These are phyloP conservation scores for Jordanella pulchra DNA, from an alignment of 2,797 vertebrate genomes.

Conservation along the genomic window DNA sequence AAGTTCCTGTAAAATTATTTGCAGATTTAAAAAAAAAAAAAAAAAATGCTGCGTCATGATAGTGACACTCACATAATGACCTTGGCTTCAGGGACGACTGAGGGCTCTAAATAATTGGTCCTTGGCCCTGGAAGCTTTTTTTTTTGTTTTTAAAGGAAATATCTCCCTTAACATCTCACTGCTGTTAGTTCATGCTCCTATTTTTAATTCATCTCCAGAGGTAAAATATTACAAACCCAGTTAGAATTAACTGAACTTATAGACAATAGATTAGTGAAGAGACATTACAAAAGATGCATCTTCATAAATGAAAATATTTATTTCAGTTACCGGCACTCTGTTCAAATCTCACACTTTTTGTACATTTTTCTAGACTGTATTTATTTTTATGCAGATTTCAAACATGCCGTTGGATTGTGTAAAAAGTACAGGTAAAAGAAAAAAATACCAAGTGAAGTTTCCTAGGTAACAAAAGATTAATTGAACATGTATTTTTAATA, in stretches of 20 bases:
- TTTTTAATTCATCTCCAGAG: slow-evolving; percentile 68
- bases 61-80: slow-evolving; percentile 73
- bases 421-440: background rate
- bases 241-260: slow-evolving; percentile 19
- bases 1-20: slow-evolving; percentile 68
- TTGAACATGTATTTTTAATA: background rate
- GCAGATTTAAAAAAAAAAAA: slow-evolving; percentile 59
- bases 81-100: slow-evolving; percentile 60
- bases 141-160: slow-evolving; percentile 67
- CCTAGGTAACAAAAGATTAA: background rate
- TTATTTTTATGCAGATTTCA: background rate
- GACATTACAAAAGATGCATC: background rate
- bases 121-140: slow-evolving; percentile 70
- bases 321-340: background rate
- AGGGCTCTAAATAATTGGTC: slow-evolving; percentile 76
- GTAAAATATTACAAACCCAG: slow-evolving; percentile 56
- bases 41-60: slow-evolving; percentile 58
- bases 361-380: background rate
- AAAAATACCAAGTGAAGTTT: background rate
- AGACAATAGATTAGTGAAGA: background rate
- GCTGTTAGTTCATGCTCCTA: slow-evolving; percentile 55
- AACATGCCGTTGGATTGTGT: too few species aligned
- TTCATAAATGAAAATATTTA: too few species aligned
- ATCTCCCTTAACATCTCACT: slow-evolving; percentile 57
- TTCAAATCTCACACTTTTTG: background rate